Base-by-base conservation (phyloP, 2,888 invertebrate genomes). In the Papilio protenor region DNA sequence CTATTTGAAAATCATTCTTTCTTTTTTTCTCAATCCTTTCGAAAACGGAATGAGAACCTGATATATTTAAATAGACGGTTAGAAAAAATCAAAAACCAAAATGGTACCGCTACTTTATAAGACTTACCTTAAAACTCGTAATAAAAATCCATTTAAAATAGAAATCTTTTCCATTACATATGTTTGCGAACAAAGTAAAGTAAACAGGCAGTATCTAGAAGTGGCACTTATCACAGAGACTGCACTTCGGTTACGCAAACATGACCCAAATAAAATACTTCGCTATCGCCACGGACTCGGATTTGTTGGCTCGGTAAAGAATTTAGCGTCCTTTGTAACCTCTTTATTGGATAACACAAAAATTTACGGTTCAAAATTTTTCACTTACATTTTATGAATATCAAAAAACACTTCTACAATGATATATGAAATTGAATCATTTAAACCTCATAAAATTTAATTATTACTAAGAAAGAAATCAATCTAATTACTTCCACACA, bases 231-330 rank as follows among this genome's bases (percentile, higher is more conserved):
- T 81, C 83, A 79, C 79, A 80, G 79, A 81, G 83, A 78, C 72
- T 80, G 81, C 82, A 83, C 83, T 83, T 81, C 82, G 83, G 80
- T 82, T 80, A 78, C 80, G 76, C 71, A 79, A 85, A 84, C 84
- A 88, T 89, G 91, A 90, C 92, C 91, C 88, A 89, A 89, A 91
- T 92, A 91, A 89, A 91, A 86, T 86, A 88, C 81, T 77, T 74
- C 80, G 84, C 87, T 87, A 83, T 82, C 86, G 84, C 84, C 81
- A 82, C 80, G 83, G 84, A 83, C 85, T 83, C 81, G 85, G 89
- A 91, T 91, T 90, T 90, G 89, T 90, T 89, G 87, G 87, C 86
- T 82, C 81, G 86, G 86, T 85, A 87, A 89, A 89, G 89, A 90
- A 89, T 89, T 90, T 89, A 89, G 40, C 47, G 21, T 71, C 74